phyloP scores from a whole-genome alignment of 2,797 vertebrate species.

The Orientallactaga sibirica region DNA sequence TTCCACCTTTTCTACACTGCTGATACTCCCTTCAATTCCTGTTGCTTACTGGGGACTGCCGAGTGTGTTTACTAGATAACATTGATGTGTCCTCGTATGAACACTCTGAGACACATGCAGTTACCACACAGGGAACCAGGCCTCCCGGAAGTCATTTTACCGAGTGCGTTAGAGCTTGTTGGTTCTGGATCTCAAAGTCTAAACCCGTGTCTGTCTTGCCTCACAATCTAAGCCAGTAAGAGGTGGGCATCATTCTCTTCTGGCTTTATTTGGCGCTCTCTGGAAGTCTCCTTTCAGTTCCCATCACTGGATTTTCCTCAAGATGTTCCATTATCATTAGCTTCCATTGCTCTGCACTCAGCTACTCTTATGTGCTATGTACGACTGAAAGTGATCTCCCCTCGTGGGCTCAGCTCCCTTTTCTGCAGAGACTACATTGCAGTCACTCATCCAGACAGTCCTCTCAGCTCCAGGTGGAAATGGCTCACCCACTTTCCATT shows the following conservation, averaged over 20 bases:
- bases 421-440: neutral
- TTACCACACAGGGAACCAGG: neutral
- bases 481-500: neutral
- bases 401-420: neutral
- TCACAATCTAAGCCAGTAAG: neutral
- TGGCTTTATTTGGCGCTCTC: neutral
- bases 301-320: neutral
- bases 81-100: neutral
- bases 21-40: neutral
- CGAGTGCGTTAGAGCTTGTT: neutral
- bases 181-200: neutral
- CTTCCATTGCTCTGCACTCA: neutral
- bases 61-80: neutral
- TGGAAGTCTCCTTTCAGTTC: neutral
- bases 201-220: neutral
- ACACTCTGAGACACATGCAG: neutral
- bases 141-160: neutral
- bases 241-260: rapidly evolving
- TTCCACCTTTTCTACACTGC: neutral
- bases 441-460: neutral
- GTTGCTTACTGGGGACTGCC: neutral
- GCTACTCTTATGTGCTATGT: neutral
- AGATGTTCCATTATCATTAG: neutral
- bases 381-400: neutral
- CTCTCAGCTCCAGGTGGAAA: neutral